A percentile compares a stretch with the other conserved stretches of the same genome.
Conservation (phyloP, 2,888 invertebrate genomes). For the Parnassius mnemosyne region DNA sequence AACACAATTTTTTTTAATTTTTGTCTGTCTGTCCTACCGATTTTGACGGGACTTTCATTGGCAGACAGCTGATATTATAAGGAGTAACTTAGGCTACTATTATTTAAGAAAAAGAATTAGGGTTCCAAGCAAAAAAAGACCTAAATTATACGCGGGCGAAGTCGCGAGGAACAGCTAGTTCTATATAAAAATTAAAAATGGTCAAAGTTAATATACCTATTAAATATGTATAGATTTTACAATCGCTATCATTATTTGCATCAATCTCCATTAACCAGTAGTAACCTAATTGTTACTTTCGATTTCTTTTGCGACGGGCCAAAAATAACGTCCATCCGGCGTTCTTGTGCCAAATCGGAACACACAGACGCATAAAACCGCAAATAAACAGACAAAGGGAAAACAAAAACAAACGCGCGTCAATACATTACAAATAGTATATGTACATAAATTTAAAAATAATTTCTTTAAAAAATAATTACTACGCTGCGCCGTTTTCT, state of each 20-base stretch:
- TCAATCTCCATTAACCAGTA: constrained; percentile 14
- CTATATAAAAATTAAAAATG: too few species aligned
- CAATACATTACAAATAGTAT: constrained; percentile 12
- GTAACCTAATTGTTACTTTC: constrained; percentile 16
- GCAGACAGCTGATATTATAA: too few species aligned
- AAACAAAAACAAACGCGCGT: constrained; percentile 16
- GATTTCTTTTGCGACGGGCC: constrained; percentile 19
- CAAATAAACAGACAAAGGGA: constrained; percentile 3
- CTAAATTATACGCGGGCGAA: too few species aligned
- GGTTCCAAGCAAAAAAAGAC: too few species aligned
- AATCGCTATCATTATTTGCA: constrained; percentile 14
- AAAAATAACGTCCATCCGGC: constrained; percentile 21
- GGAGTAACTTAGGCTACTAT: too few species aligned
- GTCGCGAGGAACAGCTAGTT: too few species aligned
- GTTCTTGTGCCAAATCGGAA: constrained; percentile 19
- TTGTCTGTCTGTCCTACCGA: too few species aligned
- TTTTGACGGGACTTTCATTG: too few species aligned
- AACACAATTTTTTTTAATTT: too few species aligned
- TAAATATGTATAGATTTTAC: too few species aligned
- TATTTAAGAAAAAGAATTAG: too few species aligned
- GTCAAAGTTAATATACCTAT: too few species aligned
- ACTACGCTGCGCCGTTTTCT: background rate
- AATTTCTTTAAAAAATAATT: background rate
- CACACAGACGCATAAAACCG: background rate
- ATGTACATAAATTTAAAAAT: constrained; percentile 6